phyloP scores from a whole-genome alignment of 2,113 vertebrate species.

The Solea solea region DNA sequence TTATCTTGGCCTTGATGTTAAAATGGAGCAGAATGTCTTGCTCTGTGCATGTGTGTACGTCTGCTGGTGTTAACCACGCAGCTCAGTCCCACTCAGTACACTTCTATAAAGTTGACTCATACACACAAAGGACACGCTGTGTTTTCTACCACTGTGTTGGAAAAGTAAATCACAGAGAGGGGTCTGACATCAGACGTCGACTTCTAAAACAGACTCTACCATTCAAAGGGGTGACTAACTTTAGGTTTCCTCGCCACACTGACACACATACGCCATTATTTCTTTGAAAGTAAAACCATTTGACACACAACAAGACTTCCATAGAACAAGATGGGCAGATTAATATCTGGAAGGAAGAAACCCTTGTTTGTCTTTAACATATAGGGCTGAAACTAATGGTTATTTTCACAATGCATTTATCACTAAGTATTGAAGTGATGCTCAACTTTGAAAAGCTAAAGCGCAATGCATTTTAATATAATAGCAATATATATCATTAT shows the following conservation, averaged over 20 bases:
- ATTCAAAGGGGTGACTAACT: slow-evolving; percentile 35
- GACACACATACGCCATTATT: not conserved
- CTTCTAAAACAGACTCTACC: slow-evolving; percentile 27
- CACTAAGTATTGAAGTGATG: not conserved
- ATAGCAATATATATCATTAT: no score
- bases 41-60: slow-evolving; percentile 30
- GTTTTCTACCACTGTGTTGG: slow-evolving; percentile 63
- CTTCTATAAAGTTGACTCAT: slow-evolving; percentile 66
- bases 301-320: not conserved
- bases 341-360: not conserved
- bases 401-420: no score
- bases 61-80: slow-evolving; percentile 39
- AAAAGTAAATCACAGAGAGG: slow-evolving; percentile 57
- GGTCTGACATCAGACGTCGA: slow-evolving; percentile 49
- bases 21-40: slow-evolving; percentile 5
- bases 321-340: not conserved
- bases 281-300: not conserved
- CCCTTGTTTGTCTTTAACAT: not conserved
- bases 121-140: slow-evolving; percentile 76
- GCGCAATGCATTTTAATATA: no score
- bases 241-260: slow-evolving; percentile 6
- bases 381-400: no score
- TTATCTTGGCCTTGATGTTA: no score
- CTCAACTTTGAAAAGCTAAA: no score
- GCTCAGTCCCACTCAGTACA: slow-evolving; percentile 51